A percentile compares a stretch with the other conserved stretches of the same genome.
Evolutionary conservation across 1,140 invertebrate species (phyloP).

Genomic region (Platyura marginata): DNA sequence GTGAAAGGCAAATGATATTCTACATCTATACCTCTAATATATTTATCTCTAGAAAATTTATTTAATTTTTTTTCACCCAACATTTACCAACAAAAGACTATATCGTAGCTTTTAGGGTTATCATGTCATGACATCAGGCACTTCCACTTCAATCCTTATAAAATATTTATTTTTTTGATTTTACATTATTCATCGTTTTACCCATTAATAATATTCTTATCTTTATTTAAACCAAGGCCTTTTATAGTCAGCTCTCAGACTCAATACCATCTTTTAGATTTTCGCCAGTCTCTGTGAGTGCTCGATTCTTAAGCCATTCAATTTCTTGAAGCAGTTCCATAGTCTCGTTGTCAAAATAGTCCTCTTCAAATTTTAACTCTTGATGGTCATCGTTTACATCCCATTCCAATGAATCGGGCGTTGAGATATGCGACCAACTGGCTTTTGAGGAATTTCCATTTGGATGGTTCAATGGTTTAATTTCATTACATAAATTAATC

Average conservation of each 20-base stretch:
- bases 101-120: no score
- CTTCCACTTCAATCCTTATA: no score
- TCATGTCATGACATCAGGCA: no score
- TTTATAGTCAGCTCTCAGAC: not conserved
- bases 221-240: no score
- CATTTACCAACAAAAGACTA: no score
- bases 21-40: no score
- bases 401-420: conserved; percentile 22
- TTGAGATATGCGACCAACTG: conserved; percentile 22
- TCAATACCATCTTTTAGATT: not conserved
- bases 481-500: conserved; percentile 1
- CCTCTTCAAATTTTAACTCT: conserved; percentile 16
- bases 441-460: conserved; percentile 16
- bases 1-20: no score
- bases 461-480: conserved; percentile 9
- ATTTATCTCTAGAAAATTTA: no score
- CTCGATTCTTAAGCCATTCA: conserved; percentile 20
- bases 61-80: no score
- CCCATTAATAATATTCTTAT: no score
- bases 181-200: no score
- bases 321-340: conserved; percentile 19
- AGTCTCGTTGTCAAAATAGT: conserved; percentile 19
- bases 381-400: conserved; percentile 20
- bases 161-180: no score
- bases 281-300: conserved; percentile 17